Conservation (phyloP, 2,797 vertebrate species). For the Peromyscus melanophrys region DNA sequence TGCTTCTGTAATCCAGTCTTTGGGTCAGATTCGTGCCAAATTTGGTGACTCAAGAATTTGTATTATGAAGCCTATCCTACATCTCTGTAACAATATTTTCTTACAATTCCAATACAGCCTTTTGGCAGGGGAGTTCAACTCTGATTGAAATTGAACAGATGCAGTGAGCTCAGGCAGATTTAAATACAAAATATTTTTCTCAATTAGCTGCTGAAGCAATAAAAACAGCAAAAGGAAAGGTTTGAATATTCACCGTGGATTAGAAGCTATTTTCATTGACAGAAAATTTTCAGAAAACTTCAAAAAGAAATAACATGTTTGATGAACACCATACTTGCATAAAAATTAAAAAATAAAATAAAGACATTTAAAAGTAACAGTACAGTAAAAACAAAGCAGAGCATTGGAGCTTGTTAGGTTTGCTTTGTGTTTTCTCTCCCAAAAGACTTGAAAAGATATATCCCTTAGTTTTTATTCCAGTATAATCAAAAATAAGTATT, state of each 20-base stretch:
- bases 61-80: neutral
- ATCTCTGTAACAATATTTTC: neutral
- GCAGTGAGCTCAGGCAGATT: neutral
- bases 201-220: neutral
- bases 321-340: neutral
- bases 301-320: neutral
- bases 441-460: neutral
- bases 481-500: conserved; percentile 9
- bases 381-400: neutral
- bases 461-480: neutral
- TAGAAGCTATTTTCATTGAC: neutral
- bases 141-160: conserved; percentile 25
- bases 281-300: neutral
- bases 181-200: conserved; percentile 56
- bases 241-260: neutral
- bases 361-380: neutral
- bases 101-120: neutral
- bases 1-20: neutral
- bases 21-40: neutral
- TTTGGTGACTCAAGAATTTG: neutral
- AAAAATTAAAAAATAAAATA: neutral
- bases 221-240: neutral
- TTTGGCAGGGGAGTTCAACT: neutral
- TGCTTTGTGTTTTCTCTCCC: neutral
- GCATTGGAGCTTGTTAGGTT: neutral